Conservation (phyloP, 1,140 invertebrate species). For the Achatina immaculata region DNA sequence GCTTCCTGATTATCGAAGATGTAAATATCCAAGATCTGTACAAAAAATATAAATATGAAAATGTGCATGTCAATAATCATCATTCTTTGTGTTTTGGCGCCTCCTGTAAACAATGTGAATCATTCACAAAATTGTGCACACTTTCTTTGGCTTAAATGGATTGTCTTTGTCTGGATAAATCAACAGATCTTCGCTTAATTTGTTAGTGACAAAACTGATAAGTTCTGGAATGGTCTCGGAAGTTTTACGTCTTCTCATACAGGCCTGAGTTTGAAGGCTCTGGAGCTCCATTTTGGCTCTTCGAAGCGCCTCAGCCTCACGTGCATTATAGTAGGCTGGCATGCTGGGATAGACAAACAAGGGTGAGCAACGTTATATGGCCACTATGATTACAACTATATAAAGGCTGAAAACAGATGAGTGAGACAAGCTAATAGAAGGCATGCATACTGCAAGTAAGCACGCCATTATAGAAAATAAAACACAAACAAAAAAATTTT, state of each 20-base stretch:
- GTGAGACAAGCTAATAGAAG: background rate
- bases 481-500: background rate
- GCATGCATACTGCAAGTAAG: background rate
- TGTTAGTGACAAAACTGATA: constrained; percentile 38
- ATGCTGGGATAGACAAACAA: constrained; percentile 39
- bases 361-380: constrained; percentile 8
- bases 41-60: background rate
- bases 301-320: constrained; percentile 40
- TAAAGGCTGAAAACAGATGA: too few relatives aligned
- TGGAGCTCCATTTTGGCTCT: constrained; percentile 42
- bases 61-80: background rate
- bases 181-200: constrained; percentile 39
- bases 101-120: background rate
- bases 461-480: background rate
- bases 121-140: constrained; percentile 45
- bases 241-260: constrained; percentile 34
- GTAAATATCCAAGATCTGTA: background rate
- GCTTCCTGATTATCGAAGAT: background rate
- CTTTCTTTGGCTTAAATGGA: constrained; percentile 49
- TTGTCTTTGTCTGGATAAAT: constrained; percentile 53
- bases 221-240: constrained; percentile 45
- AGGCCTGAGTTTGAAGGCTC: constrained; percentile 37
- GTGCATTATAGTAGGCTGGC: constrained; percentile 36
- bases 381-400: too few relatives aligned
- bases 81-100: background rate